Evolutionary conservation across 2,797 vertebrate genomes (phyloP).

Genomic region (Acanthurus tractus): DNA sequence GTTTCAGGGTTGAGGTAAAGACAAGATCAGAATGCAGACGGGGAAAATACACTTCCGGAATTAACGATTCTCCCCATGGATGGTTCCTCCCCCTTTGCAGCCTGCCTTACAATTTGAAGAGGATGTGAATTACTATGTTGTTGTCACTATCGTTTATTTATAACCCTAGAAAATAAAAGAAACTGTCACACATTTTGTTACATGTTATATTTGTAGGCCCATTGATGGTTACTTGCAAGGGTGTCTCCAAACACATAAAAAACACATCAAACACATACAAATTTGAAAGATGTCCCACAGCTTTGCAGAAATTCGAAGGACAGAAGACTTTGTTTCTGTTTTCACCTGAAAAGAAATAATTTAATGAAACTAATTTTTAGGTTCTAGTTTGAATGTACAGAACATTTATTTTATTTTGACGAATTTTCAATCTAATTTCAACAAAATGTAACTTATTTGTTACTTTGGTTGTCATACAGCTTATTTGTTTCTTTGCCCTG

Average conservation of each 20-base stretch:
- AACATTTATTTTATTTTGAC: neutral
- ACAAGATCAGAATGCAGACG: neutral
- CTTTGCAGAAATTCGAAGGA: neutral
- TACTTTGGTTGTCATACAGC: neutral
- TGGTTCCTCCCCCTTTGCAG: neutral
- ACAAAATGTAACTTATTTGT: neutral
- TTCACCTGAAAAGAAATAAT: neutral
- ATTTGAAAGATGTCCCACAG: neutral
- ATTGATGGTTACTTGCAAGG: neutral
- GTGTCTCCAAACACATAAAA: neutral
- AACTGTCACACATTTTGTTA: too few species aligned
- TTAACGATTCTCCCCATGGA: neutral
- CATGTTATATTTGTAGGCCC: too few species aligned
- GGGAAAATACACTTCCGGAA: neutral
- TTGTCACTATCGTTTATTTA: too few species aligned
- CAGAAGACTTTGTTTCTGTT: neutral
- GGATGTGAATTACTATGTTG: too few species aligned
- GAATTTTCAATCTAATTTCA: neutral
- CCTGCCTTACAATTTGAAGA: neutral
- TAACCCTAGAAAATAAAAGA: too few species aligned
- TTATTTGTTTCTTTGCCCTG: slow-evolving; percentile 1
- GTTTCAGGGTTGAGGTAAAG: neutral
- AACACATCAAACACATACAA: neutral
- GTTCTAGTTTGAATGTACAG: neutral
- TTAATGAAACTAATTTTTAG: neutral